Percentiles rank a stretch among this genome's conserved stretches.
Conservation (phyloP, 1,140 invertebrate genomes). For the Ostrea edulis region DNA sequence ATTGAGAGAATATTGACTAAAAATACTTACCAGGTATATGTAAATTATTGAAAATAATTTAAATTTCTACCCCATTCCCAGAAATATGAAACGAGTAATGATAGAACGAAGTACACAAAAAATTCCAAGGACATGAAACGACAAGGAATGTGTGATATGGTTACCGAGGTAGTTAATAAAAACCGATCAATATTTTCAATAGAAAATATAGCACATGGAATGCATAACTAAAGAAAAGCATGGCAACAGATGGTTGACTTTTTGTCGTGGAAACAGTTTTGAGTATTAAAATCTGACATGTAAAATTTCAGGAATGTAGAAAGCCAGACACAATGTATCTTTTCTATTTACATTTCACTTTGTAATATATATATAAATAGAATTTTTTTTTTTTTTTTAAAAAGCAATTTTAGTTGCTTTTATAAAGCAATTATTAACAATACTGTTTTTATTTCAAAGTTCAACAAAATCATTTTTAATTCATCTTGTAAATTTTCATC, state of each 20-base stretch:
- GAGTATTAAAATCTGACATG: neutral
- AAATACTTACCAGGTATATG: too few relatives aligned
- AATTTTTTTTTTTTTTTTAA: neutral
- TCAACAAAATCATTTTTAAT: neutral
- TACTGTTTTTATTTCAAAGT: neutral
- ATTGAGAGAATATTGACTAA: too few relatives aligned
- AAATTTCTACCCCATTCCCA: neutral
- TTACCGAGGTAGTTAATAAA: conserved; percentile 28
- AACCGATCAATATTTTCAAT: neutral
- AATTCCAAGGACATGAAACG: neutral
- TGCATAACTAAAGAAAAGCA: too few relatives aligned
- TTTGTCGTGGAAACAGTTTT: neutral
- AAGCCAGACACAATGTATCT: neutral
- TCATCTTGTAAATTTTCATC: neutral
- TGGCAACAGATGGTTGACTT: too few relatives aligned
- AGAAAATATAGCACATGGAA: neutral
- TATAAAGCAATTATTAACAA: neutral
- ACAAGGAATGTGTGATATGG: conserved; percentile 1
- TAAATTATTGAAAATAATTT: neutral
- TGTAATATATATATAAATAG: neutral
- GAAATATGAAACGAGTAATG: neutral
- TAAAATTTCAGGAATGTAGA: neutral
- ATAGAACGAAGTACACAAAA: neutral
- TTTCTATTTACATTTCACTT: neutral
- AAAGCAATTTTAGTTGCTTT: neutral